These are phyloP conservation scores for Glossophaga mutica DNA, from an alignment of 2,797 vertebrate species.

Conservation along the genomic window DNA sequence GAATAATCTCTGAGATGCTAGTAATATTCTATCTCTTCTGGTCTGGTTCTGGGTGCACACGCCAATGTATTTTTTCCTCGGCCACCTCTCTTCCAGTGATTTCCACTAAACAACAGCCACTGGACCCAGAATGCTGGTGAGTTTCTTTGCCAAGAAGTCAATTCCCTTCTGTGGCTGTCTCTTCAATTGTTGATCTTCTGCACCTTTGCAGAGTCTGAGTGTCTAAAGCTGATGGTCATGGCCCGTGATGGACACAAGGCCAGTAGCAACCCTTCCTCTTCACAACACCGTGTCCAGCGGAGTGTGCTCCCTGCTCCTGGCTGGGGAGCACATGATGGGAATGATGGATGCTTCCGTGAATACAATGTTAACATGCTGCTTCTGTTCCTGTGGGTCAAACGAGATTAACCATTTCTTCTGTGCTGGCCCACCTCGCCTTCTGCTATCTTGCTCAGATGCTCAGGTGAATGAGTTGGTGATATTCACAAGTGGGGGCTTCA, in stretches of 20 bases:
- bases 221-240: conserved; percentile 34
- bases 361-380: too few species aligned
- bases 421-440: neutral
- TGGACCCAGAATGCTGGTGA: neutral
- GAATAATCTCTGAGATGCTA: neutral
- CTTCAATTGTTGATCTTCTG: conserved; percentile 59
- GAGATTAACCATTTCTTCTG: neutral
- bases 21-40: neutral
- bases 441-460: conserved; percentile 50
- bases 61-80: conserved; percentile 53
- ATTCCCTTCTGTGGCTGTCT: conserved; percentile 51
- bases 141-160: conserved; percentile 44
- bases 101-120: conserved; percentile 69
- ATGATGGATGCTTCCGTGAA: neutral
- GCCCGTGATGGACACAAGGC: neutral
- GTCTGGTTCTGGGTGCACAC: conserved; percentile 7
- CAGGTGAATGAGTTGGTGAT: conserved; percentile 23
- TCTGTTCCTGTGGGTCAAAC: too few species aligned
- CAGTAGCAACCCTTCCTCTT: conserved; percentile 60
- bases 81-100: conserved; percentile 16
- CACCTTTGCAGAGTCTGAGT: neutral
- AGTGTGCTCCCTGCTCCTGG: neutral
- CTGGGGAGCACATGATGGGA: too few species aligned
- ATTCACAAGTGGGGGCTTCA: conserved; percentile 34
- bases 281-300: neutral